Evolutionary conservation across 2,888 invertebrate species (phyloP), one percentile per base, ranked within the genome.

Genomic region (Sepioteuthis lessoniana): DNA sequence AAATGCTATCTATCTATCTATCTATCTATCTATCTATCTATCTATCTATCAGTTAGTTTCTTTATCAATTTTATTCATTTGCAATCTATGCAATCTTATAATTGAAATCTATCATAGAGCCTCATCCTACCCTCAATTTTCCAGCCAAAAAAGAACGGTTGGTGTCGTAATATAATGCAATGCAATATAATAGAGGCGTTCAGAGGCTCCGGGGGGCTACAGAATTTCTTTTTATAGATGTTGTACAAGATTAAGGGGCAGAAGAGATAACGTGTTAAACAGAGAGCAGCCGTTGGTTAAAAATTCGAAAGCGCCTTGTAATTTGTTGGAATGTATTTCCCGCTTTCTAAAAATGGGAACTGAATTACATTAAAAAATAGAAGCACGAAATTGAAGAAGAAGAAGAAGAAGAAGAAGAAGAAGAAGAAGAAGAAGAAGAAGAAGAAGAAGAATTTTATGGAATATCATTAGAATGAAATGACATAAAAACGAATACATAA

Each of bases 281-380:
- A 76, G 76, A 76, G n/a, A 76, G 76, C n/a, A 76, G 76, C n/a
- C n/a, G 76, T n/a, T 76, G n/a, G 76, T 76, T 76, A 76, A 76
- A 76, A 76, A n/a, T n/a, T 76, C 13, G 76, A 35, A n/a, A n/a
- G 76, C n/a, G n/a, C 76, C 76, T 76, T 76, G 76, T 76, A 76
- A 76, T 76, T 76, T 76, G 76, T 16, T n/a, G 76, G 76, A 76
- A 76, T 76, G 16, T 76, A 76, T 76, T 76, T 76, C n/a, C n/a
- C n/a, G n/a, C n/a, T n/a, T 76, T 76, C n/a, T 76, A 76, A 76
- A 76, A n/a, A 76, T 76, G n/a, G n/a, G 76, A 76, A 76, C n/a
- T 16, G 76, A 76, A 76, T 76, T 76, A 76, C n/a, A 76, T 76
- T 76, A 76, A 13, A n/a, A 76, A 16, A n/a, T n/a, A 13, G 19